Conservation (phyloP, 2,888 invertebrate species). For the Dryadula phaetusa region DNA sequence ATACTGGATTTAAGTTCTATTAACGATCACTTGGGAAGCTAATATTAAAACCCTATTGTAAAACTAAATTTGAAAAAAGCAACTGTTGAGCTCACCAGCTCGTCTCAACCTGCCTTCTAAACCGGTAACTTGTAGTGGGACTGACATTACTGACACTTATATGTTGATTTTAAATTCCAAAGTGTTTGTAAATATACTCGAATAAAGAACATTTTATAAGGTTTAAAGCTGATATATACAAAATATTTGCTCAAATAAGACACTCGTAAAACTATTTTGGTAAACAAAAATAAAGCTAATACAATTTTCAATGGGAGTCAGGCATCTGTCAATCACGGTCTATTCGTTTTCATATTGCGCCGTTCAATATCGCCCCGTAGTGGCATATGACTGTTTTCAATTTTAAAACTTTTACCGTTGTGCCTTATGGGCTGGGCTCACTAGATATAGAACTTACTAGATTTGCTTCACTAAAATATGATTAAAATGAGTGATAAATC, state of each 20-base stretch:
- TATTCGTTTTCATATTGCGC: constrained; percentile 37
- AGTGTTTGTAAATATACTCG: too few species aligned
- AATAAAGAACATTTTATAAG: too few species aligned
- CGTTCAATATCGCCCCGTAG: constrained; percentile 37
- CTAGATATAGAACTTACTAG: neutral
- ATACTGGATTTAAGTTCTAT: too few species aligned
- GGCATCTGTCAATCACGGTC: constrained; percentile 39
- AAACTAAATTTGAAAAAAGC: too few species aligned
- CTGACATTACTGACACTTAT: too few species aligned
- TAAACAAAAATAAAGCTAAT: constrained; percentile 21
- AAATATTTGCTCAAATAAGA: neutral
- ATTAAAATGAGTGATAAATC: neutral
- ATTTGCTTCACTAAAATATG: neutral
- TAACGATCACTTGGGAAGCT: too few species aligned
- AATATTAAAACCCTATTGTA: too few species aligned
- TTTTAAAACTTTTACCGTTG: constrained; percentile 40
- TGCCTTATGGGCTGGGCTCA: neutral
- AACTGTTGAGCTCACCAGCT: too few species aligned
- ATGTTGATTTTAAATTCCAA: too few species aligned
- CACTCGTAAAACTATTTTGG: constrained; percentile 8
- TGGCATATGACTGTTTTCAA: constrained; percentile 42
- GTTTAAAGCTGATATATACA: too few species aligned
- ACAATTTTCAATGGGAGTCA: constrained; percentile 31
- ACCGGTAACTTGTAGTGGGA: too few species aligned
- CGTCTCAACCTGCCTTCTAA: too few species aligned